Percentiles rank a stretch among this genome's conserved stretches.
phyloP scores from a whole-genome alignment of 2,113 vertebrate genomes.

The Cardinalis cardinalis region DNA sequence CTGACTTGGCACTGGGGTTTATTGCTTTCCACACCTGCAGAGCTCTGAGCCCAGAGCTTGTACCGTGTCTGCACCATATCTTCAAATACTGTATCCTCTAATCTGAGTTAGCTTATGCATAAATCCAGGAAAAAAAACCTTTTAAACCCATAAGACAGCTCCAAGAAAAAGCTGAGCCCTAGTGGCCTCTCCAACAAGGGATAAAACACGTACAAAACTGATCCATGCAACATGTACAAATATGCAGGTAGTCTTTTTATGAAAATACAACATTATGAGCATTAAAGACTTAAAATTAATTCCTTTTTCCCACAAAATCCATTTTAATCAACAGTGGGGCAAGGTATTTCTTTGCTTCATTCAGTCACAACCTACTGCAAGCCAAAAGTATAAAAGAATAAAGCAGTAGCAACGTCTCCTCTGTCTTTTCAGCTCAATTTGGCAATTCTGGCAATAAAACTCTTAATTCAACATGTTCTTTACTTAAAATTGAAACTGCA shows the following conservation, averaged over 20 bases:
- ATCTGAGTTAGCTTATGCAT: neutral
- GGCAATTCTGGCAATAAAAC: neutral
- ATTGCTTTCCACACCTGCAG: neutral
- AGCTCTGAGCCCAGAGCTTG: neutral
- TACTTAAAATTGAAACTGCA: conserved; percentile 13
- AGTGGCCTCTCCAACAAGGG: neutral
- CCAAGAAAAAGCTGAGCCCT: neutral
- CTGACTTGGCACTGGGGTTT: neutral
- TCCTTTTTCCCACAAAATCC: neutral
- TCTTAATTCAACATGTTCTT: neutral
- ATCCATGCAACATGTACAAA: neutral
- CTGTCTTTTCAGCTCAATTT: neutral
- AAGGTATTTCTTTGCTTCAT: neutral
- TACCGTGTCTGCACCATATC: neutral
- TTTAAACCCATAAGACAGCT: neutral
- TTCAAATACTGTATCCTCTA: neutral
- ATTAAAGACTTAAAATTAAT: neutral
- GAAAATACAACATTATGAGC: neutral
- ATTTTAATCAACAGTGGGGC: neutral
- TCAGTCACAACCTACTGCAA: neutral
- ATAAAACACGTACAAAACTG: neutral
- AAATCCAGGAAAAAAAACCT: neutral
- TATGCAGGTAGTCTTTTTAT: neutral
- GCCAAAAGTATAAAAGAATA: neutral
- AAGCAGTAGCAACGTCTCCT: neutral